Base-by-base conservation (phyloP, 53 echinoderm and acorn worm species). In the Arbacia lixula region DNA sequence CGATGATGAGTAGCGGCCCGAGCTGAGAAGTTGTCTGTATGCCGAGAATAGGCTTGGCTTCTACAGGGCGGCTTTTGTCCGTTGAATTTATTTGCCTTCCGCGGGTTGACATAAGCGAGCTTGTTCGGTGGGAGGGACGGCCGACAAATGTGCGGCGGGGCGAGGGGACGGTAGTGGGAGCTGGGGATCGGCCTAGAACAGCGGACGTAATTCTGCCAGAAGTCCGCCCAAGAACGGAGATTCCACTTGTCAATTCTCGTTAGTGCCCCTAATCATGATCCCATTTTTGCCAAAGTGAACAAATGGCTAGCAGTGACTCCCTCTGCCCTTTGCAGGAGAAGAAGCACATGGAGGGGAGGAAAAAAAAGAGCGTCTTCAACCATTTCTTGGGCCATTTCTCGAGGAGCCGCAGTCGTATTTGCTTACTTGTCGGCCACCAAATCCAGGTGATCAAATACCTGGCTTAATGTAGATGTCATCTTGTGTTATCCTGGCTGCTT, bases 241-340 rank as follows among this genome's bases (percentile, higher is more conserved):
- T 74, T 74, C 74, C 74, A 19, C 33, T 74, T 74, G 74, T 74
- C 74, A 53, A 53, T 50, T 33, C 9, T 33, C 43, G 74, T 74
- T 74, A 74, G 52, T 74, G 31, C 53, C 53, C 4, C 49, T 74
- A 74, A 74, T 74, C 51, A 46, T 74, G 74, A 74, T 74, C 74
- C 74, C 49, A 74, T 74, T 74, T 74, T 31, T 31, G 54, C n/a
- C 53, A 50, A 74, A 74, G 51, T 53, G 74, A 74, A 53, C 74
- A 74, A 74, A 74, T 53, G 74, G 30, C 53, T 51, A 42, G 30
- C 74, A 43, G 43, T 69, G 69, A 9, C 69, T 41, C 43, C 27
- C 69, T 42, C 8, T 69, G 42, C 69, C 42, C 42, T 43, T n/a
- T n/a, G n/a, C n/a, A n/a, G n/a, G n/a, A n/a, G n/a, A n/a, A n/a